Base-by-base conservation (phyloP, 2,888 invertebrate species). In the Spatulosminthurus flaviceps region DNA sequence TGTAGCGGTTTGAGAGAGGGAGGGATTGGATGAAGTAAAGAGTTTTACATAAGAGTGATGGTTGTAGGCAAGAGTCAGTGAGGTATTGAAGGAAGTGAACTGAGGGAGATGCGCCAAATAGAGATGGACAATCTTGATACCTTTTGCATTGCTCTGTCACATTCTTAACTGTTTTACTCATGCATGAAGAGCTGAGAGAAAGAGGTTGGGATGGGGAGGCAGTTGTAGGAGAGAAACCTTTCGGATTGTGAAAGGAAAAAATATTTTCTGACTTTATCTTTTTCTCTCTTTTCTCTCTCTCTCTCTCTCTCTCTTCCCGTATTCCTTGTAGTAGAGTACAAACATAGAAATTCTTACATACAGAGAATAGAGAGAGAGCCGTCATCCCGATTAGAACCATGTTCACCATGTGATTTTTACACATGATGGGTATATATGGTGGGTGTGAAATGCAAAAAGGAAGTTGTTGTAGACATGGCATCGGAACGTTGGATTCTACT, bases 41-140 rank as follows among this genome's bases (percentile, higher is more conserved):
- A 34, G 34, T 34, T 34, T 34, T 34, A 34, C 34, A 34, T 34
- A 34, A 34, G 34, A 34, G 5, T 34, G n/a, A n/a, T n/a, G n/a
- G n/a, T n/a, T 7, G 34, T 51, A 51, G 16, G 51, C 51, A 51
- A 51, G 51, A 51, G 16, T 51, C 51, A 51, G 7, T 51, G 51
- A 51, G 16, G 51, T 51, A n/a, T 51, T 19, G 51, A 19, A 51
- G 51, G 51, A 51, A 51, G 2, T 13, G n/a, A 51, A 51, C n/a
- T 13, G n/a, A 51, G 51, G 51, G n/a, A 51, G 51, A 51, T 51
- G 51, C n/a, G 16, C 51, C 51, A 71, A 42, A 71, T 24, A 7
- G 43, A 71, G 71, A 71, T 71, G 71, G 71, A 71, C 71, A 71
- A 43, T 42, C 42, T 22, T 42, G 71, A 42, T 71, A 43, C 41